Base-by-base conservation (phyloP, 2,797 vertebrate species). In the Eremophila alpestris region DNA sequence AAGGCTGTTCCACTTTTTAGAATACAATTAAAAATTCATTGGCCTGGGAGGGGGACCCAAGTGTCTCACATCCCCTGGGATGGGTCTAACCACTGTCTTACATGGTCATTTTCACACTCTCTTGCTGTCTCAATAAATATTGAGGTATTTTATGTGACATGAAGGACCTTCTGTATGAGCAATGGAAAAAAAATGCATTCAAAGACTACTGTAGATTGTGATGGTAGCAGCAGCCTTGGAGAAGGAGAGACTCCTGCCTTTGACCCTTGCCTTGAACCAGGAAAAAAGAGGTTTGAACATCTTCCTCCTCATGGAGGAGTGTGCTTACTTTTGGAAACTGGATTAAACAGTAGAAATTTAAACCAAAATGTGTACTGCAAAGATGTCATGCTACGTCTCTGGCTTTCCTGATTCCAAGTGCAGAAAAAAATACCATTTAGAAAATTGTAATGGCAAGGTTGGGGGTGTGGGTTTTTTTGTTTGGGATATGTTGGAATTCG, bases 1-100 rank as follows among this genome's bases (percentile, higher is more conserved):
- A 94, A 90, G 91, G 64, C 75, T 93, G 59, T 84, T 96, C 74
- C 56, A 93, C 70, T 67, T 95, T 84, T 89, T 92, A 90, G 75
- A 95, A 74, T 41, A 29, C 32, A 76, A 90, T 96, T 95, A 97
- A 95, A 95, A 94, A 95, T 96, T 96, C 80, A 96, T 92, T 90
- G 83, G 24, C 24, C 41, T 63, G 49, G 29, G 63, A 90, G 74
- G 67, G 74, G 60, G 94, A 80, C 88, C 83, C 95, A 94, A 89
- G 90, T 95, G 96, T 56, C 78, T 84, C 67, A 14, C 41, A 32
- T 67, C 94, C 81, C 70, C 38, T 70, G 90, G 75, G 94, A 94
- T 51, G 63, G 48, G 18, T 63, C 67, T 73, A 83, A 62, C 51
- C 55, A 73, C 73, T 90, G 63, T 74, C 83, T 67, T 52, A 79